Evolutionary conservation across 1,140 invertebrate genomes (phyloP).

Genomic region (Varroa destructor): DNA sequence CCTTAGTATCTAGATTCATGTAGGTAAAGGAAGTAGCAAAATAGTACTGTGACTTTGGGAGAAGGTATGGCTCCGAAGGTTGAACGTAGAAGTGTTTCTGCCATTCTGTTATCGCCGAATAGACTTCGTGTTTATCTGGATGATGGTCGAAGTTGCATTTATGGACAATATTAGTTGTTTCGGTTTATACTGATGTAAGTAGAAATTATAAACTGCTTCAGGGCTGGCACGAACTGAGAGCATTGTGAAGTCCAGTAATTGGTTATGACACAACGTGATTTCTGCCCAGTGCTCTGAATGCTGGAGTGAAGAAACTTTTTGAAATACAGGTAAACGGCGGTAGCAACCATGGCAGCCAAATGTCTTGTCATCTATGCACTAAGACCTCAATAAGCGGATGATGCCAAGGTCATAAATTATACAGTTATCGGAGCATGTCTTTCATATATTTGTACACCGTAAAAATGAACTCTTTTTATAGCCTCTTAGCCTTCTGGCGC

Average conservation of each 20-base stretch:
- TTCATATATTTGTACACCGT: too few species aligned
- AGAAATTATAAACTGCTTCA: conserved; percentile 46
- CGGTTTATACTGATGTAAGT: too few species aligned
- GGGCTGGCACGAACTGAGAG: conserved; percentile 47
- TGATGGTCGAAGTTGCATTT: too few species aligned
- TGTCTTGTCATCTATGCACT: too few species aligned
- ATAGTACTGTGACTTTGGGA: conserved; percentile 67
- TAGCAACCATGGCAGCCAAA: conserved; percentile 51
- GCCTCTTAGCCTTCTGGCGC: too few species aligned
- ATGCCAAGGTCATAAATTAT: too few species aligned
- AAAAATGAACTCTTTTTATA: too few species aligned
- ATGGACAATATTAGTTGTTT: too few species aligned
- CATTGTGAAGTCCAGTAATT: conserved; percentile 41
- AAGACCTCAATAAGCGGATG: too few species aligned
- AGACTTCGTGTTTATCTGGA: conserved; percentile 40
- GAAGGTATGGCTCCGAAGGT: conserved; percentile 41
- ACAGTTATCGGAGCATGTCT: too few species aligned
- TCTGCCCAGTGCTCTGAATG: conserved; percentile 68
- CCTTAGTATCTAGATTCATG: conserved; percentile 50
- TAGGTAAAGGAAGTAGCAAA: conserved; percentile 44
- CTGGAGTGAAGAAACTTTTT: conserved; percentile 57
- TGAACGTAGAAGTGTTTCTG: conserved; percentile 30
- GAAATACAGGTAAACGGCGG: conserved; percentile 56
- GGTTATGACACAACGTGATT: conserved; percentile 44
- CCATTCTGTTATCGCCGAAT: conserved; percentile 42